phyloP scores from a whole-genome alignment of 2,113 vertebrate genomes.

The Sakesphorus luctuosus region DNA sequence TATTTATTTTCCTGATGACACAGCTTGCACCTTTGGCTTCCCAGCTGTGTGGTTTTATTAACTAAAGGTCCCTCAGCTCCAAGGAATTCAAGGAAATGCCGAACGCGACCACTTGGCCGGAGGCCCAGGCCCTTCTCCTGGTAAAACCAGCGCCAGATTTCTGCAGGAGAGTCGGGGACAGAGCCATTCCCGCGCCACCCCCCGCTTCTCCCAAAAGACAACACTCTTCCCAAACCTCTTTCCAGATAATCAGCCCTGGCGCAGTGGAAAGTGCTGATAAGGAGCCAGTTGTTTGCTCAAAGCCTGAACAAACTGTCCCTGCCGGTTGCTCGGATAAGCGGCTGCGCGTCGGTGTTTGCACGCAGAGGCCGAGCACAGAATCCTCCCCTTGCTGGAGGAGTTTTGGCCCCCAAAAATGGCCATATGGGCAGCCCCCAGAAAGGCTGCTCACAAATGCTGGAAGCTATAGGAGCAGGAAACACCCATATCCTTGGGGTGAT shows the following conservation, averaged over 20 bases:
- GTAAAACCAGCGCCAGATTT: constrained; percentile 12
- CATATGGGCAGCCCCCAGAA: not conserved
- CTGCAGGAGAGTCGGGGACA: not conserved
- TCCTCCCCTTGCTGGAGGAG: not conserved
- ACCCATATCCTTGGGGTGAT: rapidly evolving
- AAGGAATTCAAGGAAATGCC: constrained; percentile 60
- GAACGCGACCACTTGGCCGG: not conserved
- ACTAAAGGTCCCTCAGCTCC: constrained; percentile 36
- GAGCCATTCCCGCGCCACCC: not conserved
- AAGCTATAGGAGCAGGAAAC: not conserved
- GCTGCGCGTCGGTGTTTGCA: rapidly evolving
- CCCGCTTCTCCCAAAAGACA: not conserved
- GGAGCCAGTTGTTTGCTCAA: constrained; percentile 63
- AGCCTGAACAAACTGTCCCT: constrained; percentile 27
- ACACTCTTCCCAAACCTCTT: constrained; percentile 36
- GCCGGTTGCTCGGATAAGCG: not conserved
- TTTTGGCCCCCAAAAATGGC: not conserved
- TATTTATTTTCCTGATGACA: constrained; percentile 13
- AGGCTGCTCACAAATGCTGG: not conserved
- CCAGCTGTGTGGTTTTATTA: constrained; percentile 54
- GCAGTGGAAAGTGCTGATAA: constrained; percentile 56
- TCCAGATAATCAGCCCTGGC: not conserved
- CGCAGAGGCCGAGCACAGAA: not conserved
- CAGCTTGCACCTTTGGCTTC: constrained; percentile 58
- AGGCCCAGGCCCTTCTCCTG: not conserved